These are phyloP conservation scores for Dexiosoma caninum DNA, from an alignment of 2,888 invertebrate genomes.

Conservation along the genomic window DNA sequence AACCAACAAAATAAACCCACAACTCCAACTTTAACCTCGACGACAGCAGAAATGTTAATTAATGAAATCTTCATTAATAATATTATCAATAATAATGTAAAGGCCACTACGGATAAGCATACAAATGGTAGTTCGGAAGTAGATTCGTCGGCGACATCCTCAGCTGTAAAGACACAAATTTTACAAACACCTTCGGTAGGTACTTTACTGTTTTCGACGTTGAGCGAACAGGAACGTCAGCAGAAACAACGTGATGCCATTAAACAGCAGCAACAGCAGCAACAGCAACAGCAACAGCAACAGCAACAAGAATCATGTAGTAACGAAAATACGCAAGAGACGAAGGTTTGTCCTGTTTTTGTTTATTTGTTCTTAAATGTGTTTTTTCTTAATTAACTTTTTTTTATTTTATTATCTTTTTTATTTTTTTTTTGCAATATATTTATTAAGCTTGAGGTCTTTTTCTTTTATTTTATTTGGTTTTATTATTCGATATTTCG, in stretches of 20 bases:
- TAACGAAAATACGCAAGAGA: constrained; percentile 69
- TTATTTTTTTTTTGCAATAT: too few species aligned
- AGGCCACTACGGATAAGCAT: constrained; percentile 43
- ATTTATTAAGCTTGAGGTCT: too few species aligned
- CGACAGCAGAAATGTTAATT: constrained; percentile 76
- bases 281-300: constrained; percentile 37
- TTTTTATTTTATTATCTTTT: constrained; percentile 30
- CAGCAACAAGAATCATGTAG: neutral
- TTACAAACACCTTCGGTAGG: constrained; percentile 69
- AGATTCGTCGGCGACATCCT: constrained; percentile 51
- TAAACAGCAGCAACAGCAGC: constrained; percentile 49
- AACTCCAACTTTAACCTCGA: constrained; percentile 69
- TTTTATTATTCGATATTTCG: too few species aligned
- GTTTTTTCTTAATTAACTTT: neutral
- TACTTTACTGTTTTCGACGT: constrained; percentile 73
- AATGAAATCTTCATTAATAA: constrained; percentile 77
- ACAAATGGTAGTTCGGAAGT: constrained; percentile 58
- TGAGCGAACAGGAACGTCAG: constrained; percentile 74
- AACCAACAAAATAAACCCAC: constrained; percentile 54
- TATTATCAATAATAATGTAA: constrained; percentile 74
- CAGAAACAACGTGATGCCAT: constrained; percentile 65
- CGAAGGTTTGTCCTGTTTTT: constrained; percentile 74
- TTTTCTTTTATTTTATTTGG: too few species aligned
- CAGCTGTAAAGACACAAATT: constrained; percentile 41
- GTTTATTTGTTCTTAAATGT: constrained; percentile 25